Conservation (phyloP, 1,140 invertebrate species). For the Drosophila pseudoananassae region DNA sequence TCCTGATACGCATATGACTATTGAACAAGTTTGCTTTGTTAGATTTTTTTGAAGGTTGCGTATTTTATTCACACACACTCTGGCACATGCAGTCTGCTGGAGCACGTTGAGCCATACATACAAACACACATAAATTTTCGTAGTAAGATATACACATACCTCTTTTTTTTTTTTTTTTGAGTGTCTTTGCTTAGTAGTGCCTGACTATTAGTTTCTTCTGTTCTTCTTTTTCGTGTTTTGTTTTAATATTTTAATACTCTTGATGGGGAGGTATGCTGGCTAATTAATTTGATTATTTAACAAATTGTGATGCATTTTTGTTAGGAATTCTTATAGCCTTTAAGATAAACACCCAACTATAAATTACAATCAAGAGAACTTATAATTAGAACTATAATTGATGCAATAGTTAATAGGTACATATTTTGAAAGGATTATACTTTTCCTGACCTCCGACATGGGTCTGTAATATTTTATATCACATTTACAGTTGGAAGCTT, state of each 20-base stretch:
- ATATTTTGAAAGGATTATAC: not conserved
- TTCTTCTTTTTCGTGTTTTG: conserved; percentile 3
- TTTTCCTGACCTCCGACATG: not conserved
- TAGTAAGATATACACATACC: conserved; percentile 61
- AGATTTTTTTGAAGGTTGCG: conserved; percentile 83
- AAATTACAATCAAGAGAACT: too few relatives aligned
- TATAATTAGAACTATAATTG: not conserved
- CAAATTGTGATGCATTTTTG: too few relatives aligned
- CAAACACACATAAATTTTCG: conserved; percentile 50
- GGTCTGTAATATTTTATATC: conserved; percentile 1
- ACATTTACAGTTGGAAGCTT: conserved; percentile 61
- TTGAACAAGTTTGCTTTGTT: conserved; percentile 84
- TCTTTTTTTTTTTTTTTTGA: conserved; percentile 56
- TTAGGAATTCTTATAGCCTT: not conserved
- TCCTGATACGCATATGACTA: conserved; percentile 84
- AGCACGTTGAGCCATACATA: conserved; percentile 49
- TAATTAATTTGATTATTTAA: too few relatives aligned
- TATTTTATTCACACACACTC: conserved; percentile 65
- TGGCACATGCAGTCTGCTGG: conserved; percentile 31
- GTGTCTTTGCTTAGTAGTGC: conserved; percentile 52
- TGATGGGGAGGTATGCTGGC: not conserved
- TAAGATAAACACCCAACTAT: too few relatives aligned
- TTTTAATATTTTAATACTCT: conserved; percentile 18
- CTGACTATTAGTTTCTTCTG: conserved; percentile 49
- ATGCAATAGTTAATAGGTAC: not conserved